Percentiles rank a stretch among this genome's conserved stretches.
These are phyloP conservation scores for Calcarius ornatus DNA, from an alignment of 2,113 vertebrate species.

Conservation along the genomic window DNA sequence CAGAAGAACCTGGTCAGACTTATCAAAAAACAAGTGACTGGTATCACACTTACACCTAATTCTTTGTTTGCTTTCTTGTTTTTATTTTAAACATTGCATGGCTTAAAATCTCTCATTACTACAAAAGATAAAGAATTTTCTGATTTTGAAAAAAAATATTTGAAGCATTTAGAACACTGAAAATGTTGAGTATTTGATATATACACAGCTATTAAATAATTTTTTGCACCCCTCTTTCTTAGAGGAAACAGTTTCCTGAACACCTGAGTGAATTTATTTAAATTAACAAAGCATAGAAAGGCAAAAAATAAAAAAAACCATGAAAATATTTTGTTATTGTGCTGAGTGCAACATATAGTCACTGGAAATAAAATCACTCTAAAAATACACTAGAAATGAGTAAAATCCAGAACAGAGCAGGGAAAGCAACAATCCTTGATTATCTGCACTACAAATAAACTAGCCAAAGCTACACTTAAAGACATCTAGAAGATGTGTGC, in stretches of 20 bases:
- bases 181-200: background rate
- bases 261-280: background rate
- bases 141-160: background rate
- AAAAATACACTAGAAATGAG: background rate
- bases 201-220: background rate
- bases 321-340: background rate
- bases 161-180: background rate
- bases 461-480: background rate
- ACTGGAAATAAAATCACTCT: background rate
- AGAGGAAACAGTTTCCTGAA: background rate
- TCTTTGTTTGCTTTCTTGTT: background rate
- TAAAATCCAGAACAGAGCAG: background rate
- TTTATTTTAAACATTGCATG: background rate
- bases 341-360: background rate
- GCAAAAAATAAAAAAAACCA: background rate
- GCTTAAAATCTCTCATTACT: background rate
- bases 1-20: background rate
- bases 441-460: background rate
- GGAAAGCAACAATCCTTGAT: background rate
- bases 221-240: background rate
- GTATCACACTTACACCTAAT: background rate
- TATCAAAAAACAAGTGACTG: background rate
- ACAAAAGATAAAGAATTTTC: background rate
- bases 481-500: background rate
- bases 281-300: background rate